Conservation (phyloP, 2,888 invertebrate genomes). For the Xylota sylvarum region DNA sequence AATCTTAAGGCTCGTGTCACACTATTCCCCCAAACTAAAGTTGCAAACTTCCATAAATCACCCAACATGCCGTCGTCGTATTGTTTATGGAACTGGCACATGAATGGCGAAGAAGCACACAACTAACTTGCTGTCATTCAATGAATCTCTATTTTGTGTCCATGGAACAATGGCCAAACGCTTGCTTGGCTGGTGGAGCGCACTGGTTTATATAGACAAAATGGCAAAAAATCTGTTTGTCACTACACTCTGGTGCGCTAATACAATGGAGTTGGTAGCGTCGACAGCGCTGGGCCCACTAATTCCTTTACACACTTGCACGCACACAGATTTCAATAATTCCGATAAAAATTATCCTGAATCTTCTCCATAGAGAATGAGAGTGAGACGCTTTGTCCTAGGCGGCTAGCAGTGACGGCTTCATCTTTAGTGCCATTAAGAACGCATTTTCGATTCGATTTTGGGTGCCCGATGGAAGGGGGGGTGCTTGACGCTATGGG, state of each 20-base stretch:
- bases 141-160: conserved; percentile 57
- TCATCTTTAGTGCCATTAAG: conserved; percentile 65
- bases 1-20: conserved; percentile 58
- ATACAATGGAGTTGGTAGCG: conserved; percentile 50
- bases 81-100: conserved; percentile 67
- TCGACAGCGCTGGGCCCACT: conserved; percentile 17
- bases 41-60: conserved; percentile 74
- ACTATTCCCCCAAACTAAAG: conserved; percentile 59
- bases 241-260: conserved; percentile 71
- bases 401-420: background rate
- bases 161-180: conserved; percentile 61
- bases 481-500: background rate
- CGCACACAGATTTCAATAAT: conserved; percentile 65
- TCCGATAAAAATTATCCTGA: conserved; percentile 66
- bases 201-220: conserved; percentile 18
- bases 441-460: conserved; percentile 49
- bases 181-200: conserved; percentile 5
- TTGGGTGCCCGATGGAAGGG: background rate
- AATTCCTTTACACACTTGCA: conserved; percentile 68
- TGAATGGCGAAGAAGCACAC: conserved; percentile 49
- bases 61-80: conserved; percentile 30
- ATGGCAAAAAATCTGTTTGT: conserved; percentile 67
- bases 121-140: conserved; percentile 64
- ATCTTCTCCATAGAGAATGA: conserved; percentile 41
- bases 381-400: background rate